Conservation (phyloP, 2,888 invertebrate genomes). For the Neoascia interrupta region DNA sequence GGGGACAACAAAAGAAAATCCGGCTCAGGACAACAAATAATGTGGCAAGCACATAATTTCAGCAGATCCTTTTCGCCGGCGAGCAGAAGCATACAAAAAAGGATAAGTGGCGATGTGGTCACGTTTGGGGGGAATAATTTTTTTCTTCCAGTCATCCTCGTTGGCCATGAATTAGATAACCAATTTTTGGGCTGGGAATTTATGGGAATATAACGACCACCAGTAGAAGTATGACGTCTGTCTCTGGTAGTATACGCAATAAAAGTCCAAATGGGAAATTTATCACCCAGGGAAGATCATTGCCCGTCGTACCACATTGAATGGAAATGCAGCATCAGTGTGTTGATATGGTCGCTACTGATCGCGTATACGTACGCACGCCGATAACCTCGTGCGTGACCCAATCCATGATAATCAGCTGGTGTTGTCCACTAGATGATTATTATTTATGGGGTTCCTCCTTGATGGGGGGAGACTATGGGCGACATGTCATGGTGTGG, state of each 20-base stretch:
- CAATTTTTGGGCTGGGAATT: constrained; percentile 22
- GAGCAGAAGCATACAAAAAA: not conserved
- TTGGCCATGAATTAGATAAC: constrained; percentile 31
- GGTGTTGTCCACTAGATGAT: constrained; percentile 54
- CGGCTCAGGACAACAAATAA: constrained; percentile 39
- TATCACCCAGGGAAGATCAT: constrained; percentile 36
- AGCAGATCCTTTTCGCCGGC: constrained; percentile 29
- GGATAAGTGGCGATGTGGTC: constrained; percentile 25
- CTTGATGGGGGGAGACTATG: not conserved
- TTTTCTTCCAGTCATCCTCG: not conserved
- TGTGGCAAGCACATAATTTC: constrained; percentile 55
- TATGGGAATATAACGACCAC: constrained; percentile 32
- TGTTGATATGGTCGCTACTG: constrained; percentile 20
- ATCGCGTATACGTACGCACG: constrained; percentile 51
- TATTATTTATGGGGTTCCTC: constrained; percentile 53
- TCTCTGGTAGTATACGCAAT: not conserved
- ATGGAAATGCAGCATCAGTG: not conserved
- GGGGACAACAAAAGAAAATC: constrained; percentile 31
- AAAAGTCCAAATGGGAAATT: constrained; percentile 26
- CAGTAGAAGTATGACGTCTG: too few relatives aligned
- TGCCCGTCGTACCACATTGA: constrained; percentile 6
- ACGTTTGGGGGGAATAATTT: too few relatives aligned
- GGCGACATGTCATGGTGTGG: not conserved
- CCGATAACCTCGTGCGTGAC: constrained; percentile 65
- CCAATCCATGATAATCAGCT: constrained; percentile 54